Base-by-base conservation (phyloP, 2,797 vertebrate species). In the Chanos chanos region DNA sequence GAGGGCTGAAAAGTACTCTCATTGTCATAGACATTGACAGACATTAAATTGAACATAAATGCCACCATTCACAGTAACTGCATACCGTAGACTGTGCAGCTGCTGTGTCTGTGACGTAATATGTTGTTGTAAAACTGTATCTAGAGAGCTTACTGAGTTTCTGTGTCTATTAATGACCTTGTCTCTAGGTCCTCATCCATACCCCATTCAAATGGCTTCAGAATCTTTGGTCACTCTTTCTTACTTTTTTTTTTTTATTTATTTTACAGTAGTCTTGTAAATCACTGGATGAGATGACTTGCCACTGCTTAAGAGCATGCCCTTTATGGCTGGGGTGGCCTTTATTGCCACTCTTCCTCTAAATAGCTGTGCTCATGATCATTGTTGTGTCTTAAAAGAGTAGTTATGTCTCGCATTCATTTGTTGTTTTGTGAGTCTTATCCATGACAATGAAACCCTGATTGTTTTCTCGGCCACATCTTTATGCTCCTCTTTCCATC, bases 371-470 rank as follows among this genome's bases (percentile, higher is more conserved):
- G 28, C 40, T 54, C 67, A 64, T 30, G 28, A 53, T 65, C 44
- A 41, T 50, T 50, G 61, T 64, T 61, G 21, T 47, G 36, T 25
- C 27, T 54, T 66, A 47, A 36, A 52, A 19, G 41, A 36, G 22
- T 16, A 22, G 45, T 54, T 61, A 36, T 10, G 47, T 43, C 39
- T 52, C 12, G 28, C 67, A 40, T 50, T 64, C 44, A 30, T 52
- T 64, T 31, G 21, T n/a, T n/a, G 31, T 22, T 2, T 43, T 45
- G 52, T 37, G 63, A 10, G 18, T 45, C 54, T 74, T 67, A 67
- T 70, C 66, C 71, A 71, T 64, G 37, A 71, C 56, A 74, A 71
- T 61, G 72, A 56, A 22, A 64, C 51, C 22, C 28, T 1, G 47
- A 50, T 36, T 43, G 31, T 19, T 37, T 51, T 16, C 5, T 25